Evolutionary conservation across 2,797 vertebrate species (phyloP), one percentile per base, ranked within the genome.

Genomic region (Oceanodroma leucorhoa): DNA sequence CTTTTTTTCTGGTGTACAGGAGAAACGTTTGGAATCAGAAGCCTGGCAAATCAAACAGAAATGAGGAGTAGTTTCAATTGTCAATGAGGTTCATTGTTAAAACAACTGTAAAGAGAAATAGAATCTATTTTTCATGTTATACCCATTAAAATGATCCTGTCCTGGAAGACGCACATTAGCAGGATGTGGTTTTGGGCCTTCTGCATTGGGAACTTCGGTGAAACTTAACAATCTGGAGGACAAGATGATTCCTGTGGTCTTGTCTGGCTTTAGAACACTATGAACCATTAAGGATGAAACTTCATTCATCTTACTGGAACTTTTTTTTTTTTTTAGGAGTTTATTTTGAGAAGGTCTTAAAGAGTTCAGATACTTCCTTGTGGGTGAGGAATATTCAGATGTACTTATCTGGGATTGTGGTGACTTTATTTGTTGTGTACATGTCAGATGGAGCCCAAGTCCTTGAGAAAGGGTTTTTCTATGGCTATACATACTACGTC

Each of bases 351-450:
- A 99, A 99, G 96, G 99, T 99, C 50, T 92, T 99, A 90, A 99
- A 99, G 97, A 99, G 99, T 96, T 99, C 99, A 1, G 98, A 99
- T 89, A 99, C 99, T 27, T 99, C 99, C 73, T 98, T 99, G 93
- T 99, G 99, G 99, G 99, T 99, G 97, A 98, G 99, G 96, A 99
- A 99, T 94, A 99, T 99, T 97, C 99, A 99, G 97, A 99, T 99
- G 99, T 99, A 99, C 96, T 97, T 99, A 36, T 99, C 99, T 2
- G 99, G 99, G 73, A 99, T 99, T 45, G 87, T 97, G 89, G 98
- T 99, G 96, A 99, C 99, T 19, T 97, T 99, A 79, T 78, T 97
- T 26, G 99, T 98, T 5, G 99, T 99, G 88, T 99, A 96, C 92
- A 10, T 98, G 93, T 99, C 97, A 5, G 99, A 99, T 0, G 99